Evolutionary conservation across 2,797 vertebrate genomes (phyloP), one percentile per base, ranked within the genome.

Genomic region (Phylloscopus collybita): DNA sequence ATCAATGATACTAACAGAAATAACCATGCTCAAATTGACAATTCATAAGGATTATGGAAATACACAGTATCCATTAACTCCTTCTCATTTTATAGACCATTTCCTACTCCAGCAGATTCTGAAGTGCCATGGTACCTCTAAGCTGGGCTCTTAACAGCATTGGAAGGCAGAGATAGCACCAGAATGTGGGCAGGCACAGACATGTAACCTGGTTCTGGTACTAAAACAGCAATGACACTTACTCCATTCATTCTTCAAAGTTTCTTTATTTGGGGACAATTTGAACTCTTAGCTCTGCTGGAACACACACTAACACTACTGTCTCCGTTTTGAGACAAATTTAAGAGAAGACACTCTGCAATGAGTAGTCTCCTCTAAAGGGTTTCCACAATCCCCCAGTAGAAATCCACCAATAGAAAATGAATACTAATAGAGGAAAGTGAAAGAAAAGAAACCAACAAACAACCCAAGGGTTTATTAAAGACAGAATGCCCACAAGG

Each of bases 21-120:
- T 50, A 90, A 71, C 20, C 6, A 2, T 60, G n/a, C 19, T 72
- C 75, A 81, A 88, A 71, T 27, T 90, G 86, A 69, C 67, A 90
- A 29, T 22, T 75, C 70, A 88, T 49, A 30, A 94, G 62, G 17
- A 73, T 32, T 73, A 50, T 19, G 34, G 81, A 67, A 76, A 76
- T 38, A 53, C 32, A 54, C 0, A 0, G 30, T 66, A 18, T 13
- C 56, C 50, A 53, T 10, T 9, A 50, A 5, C 3, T 56, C 3
- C 65, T 82, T 69, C 50, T 25, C 16, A 42, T 57, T 79, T 42
- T 70, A 57, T n/a, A 76, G 66, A 74, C 32, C 17, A 27, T 84
- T 95, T 93, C 36, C 27, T 87, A 74, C 74, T 73, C 40, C 86
- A 61, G 44, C 60, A 94, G 61, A 69, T 49, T 73, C 72, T 25